Conservation (phyloP, 1,140 invertebrate genomes). For the Arion vulgaris region DNA sequence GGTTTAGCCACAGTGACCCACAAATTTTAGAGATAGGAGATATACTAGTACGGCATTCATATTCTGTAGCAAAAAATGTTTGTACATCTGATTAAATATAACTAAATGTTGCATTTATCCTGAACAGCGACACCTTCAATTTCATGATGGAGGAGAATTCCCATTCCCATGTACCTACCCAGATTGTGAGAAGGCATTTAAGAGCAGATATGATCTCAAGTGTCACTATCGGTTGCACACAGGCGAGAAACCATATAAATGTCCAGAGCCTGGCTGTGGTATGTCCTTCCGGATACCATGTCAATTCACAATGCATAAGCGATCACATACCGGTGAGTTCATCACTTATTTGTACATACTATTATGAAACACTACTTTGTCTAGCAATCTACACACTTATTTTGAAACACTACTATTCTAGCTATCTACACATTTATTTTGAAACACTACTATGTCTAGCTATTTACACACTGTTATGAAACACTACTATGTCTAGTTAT, state of each 20-base stretch:
- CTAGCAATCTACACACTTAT: constrained; percentile 3
- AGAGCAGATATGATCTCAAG: constrained; percentile 29
- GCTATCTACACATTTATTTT: too few species aligned
- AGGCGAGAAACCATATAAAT: constrained; percentile 32
- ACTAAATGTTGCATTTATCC: too few species aligned
- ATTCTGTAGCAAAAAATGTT: too few species aligned
- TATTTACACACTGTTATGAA: too few species aligned
- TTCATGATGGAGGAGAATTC: constrained; percentile 33
- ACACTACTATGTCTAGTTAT: too few species aligned
- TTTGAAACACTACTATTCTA: too few species aligned
- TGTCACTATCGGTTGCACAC: constrained; percentile 21
- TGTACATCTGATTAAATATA: too few species aligned
- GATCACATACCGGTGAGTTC: constrained; percentile 19
- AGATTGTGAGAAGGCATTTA: constrained; percentile 30
- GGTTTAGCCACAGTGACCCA: too few species aligned
- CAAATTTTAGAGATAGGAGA: too few species aligned
- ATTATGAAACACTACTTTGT: too few species aligned
- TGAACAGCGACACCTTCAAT: constrained; percentile 22
- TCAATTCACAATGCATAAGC: constrained; percentile 22
- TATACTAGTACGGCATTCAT: too few species aligned
- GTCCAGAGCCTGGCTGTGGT: constrained; percentile 28
- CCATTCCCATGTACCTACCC: constrained; percentile 28
- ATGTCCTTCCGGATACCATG: constrained; percentile 27
- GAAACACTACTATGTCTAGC: not conserved
- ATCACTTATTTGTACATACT: not conserved